Base-by-base conservation (phyloP, 2,888 invertebrate species). In the Limnephilus rhombicus region DNA sequence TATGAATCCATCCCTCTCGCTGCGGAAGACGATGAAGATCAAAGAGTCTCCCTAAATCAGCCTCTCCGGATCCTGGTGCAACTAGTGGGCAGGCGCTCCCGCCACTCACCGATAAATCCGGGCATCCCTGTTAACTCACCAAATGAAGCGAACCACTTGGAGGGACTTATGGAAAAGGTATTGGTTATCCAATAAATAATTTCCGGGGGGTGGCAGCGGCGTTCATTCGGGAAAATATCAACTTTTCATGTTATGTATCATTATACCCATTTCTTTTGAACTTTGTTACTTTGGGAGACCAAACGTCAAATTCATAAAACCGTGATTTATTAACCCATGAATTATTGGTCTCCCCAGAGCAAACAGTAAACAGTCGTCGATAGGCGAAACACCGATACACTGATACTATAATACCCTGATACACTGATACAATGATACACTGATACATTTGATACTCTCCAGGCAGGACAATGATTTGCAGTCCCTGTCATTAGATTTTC, bases 401-500 rank as follows among this genome's bases (percentile, higher is more conserved):
- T 18, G 53, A 18, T 18, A 18, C 53, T 5, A 18, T 4, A 3
- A 53, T 53, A 53, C 53, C 1, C 53, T 53, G 5, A 24, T 24
- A n/a, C 68, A 1, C n/a, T 24, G 68, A 68, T 24, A 68, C 68
- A 5, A 24, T 24, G 68, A 68, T 49, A 49, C 49, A 49, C 5
- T 7, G 68, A 68, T 24, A 68, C 68, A 68, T n/a, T 68, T n/a
- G 68, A 24, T 68, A 68, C 68, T 68, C 68, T 31, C 87, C 49
- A 15, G 9, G n/a, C 88, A 37, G 80, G n/a, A 89, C 37, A 89
- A 80, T 80, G 88, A 80, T 89, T 89, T 89, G 68, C 80, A 45
- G 88, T 89, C 88, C 80, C 88, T 80, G 80, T 89, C 88, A 80
- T 68, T 80, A 89, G 80, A 18, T 89, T 89, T 89, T 89, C 80